These are phyloP conservation scores for Myoxocephalus aenaeus DNA, from an alignment of 2,797 vertebrate species.

Conservation along the genomic window DNA sequence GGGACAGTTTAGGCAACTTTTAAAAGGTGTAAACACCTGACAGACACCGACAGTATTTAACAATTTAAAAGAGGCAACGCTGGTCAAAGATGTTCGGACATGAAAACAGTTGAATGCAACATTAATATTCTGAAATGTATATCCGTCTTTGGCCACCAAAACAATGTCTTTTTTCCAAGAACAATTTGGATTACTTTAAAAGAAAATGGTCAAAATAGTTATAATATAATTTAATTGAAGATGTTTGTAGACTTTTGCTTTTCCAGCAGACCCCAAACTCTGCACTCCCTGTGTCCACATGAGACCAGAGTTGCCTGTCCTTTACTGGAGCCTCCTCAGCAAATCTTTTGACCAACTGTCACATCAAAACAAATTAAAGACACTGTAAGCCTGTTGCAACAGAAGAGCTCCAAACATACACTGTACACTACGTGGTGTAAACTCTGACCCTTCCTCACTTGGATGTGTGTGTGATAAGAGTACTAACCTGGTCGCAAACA, in stretches of 20 bases:
- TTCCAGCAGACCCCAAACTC: constrained; percentile 6
- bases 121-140: background rate
- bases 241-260: background rate
- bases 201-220: background rate
- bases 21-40: constrained; percentile 57
- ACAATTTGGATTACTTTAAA: background rate
- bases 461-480: constrained; percentile 82
- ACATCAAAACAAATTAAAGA: constrained; percentile 52
- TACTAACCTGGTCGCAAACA: constrained; percentile 99
- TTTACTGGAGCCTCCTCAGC: constrained; percentile 57
- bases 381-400: constrained; percentile 42
- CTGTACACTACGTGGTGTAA: constrained; percentile 74
- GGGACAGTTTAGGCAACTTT: constrained; percentile 52
- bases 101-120: background rate
- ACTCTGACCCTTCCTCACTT: constrained; percentile 87
- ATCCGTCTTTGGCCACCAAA: background rate
- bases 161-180: background rate
- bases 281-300: constrained; percentile 27
- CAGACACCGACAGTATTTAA: constrained; percentile 51
- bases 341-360: constrained; percentile 47
- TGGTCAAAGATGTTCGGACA: constrained; percentile 64
- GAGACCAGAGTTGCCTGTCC: constrained; percentile 76
- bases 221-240: no score
- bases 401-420: constrained; percentile 52
- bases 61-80: constrained; percentile 71